A percentile compares a stretch with the other conserved stretches of the same genome.
Evolutionary conservation across 2,797 vertebrate genomes (phyloP).

Genomic region (Dallia pectoralis): DNA sequence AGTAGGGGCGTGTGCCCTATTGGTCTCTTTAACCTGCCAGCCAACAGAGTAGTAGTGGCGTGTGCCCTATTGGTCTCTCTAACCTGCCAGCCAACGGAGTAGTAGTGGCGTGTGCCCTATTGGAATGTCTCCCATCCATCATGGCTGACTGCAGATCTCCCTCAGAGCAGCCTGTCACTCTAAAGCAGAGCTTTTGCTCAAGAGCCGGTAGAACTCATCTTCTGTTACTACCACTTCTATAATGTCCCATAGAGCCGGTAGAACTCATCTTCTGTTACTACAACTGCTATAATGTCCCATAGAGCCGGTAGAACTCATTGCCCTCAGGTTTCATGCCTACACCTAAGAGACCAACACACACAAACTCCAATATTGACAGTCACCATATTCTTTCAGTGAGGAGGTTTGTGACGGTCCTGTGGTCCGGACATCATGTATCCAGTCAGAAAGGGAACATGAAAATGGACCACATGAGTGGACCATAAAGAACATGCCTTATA

Average conservation of each 20-base stretch:
- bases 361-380: neutral
- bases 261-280: slow-evolving; percentile 1
- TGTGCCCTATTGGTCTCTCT: slow-evolving; percentile 32
- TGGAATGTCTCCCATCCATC: slow-evolving; percentile 36
- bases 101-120: slow-evolving; percentile 35
- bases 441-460: neutral
- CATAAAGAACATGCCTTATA: neutral
- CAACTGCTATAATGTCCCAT: neutral
- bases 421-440: neutral
- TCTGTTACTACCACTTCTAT: neutral
- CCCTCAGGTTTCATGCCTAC: neutral
- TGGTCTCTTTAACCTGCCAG: no score
- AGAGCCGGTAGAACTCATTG: neutral
- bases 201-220: no score
- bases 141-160: slow-evolving; percentile 6
- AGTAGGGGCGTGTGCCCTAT: no score
- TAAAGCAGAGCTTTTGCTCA: neutral
- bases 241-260: slow-evolving; percentile 16
- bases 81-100: no score
- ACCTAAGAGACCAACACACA: neutral
- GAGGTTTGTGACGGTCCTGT: neutral
- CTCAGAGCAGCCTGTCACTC: slow-evolving; percentile 6
- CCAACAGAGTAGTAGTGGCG: no score
- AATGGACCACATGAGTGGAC: no score
- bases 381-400: neutral